phyloP scores from a whole-genome alignment of 2,113 vertebrate genomes.

The Ovibos moschatus region DNA sequence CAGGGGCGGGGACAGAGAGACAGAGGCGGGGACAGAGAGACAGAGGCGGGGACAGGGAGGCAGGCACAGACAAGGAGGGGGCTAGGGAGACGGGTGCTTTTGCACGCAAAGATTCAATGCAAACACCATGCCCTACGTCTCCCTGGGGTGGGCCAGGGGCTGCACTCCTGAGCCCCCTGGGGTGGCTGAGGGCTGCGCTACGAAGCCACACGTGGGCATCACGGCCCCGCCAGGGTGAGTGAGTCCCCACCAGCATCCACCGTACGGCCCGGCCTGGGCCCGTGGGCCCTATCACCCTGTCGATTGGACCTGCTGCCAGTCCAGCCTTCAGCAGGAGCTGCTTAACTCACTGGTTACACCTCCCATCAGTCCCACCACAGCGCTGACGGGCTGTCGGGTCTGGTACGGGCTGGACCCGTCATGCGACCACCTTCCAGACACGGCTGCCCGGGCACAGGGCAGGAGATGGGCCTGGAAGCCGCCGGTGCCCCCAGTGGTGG shows the following conservation, averaged over 20 bases:
- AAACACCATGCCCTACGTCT: rapidly evolving
- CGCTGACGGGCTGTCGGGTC: background rate
- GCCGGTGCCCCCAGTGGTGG: rapidly evolving
- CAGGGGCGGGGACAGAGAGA: too few relatives aligned
- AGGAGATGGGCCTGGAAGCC: rapidly evolving
- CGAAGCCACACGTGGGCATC: background rate
- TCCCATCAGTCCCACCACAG: background rate
- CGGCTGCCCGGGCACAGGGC: rapidly evolving
- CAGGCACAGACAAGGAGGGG: background rate
- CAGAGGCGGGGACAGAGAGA: background rate
- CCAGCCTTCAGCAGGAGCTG: background rate
- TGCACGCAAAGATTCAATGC: rapidly evolving
- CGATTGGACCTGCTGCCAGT: rapidly evolving
- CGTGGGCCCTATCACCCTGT: background rate
- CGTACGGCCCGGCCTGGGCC: rapidly evolving
- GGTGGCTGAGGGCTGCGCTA: background rate
- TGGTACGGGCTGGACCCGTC: background rate
- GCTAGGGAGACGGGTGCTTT: background rate
- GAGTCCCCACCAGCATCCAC: background rate
- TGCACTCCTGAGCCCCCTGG: background rate
- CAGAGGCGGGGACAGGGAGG: background rate
- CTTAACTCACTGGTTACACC: background rate
- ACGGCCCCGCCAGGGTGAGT: background rate
- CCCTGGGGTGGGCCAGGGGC: background rate
- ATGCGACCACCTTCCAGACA: background rate